These are phyloP conservation scores for Notothenia coriiceps DNA, from an alignment of 2,113 vertebrate species.

Conservation along the genomic window DNA sequence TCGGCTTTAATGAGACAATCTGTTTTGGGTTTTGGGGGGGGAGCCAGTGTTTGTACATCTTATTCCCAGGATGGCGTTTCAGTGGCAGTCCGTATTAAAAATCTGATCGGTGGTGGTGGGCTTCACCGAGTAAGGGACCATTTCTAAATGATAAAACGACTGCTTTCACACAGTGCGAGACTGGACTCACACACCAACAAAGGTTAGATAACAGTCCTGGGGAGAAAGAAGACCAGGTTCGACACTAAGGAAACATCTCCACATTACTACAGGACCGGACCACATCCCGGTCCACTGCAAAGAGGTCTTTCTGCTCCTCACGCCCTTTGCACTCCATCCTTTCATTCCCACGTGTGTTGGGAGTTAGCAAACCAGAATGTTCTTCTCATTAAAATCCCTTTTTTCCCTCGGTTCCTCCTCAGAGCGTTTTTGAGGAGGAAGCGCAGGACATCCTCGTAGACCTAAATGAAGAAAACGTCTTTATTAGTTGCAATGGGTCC, in stretches of 20 bases:
- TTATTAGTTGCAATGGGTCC: constrained; percentile 39
- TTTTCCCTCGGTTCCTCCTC: constrained; percentile 38
- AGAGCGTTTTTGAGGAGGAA: constrained; percentile 34
- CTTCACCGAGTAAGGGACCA: constrained; percentile 62
- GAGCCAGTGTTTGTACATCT: constrained; percentile 70
- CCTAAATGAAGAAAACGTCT: constrained; percentile 58
- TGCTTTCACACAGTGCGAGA: constrained; percentile 41
- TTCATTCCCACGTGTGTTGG: constrained; percentile 28
- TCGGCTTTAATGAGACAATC: constrained; percentile 74
- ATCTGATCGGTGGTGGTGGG: constrained; percentile 78
- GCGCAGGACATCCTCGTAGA: constrained; percentile 8
- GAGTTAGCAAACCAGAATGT: constrained; percentile 52
- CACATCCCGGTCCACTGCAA: constrained; percentile 15
- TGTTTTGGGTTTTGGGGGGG: constrained; percentile 68
- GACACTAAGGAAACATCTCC: constrained; percentile 41
- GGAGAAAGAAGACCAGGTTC: constrained; percentile 72
- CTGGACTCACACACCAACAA: constrained; percentile 24
- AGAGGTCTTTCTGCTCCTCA: background rate
- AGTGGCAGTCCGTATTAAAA: constrained; percentile 71
- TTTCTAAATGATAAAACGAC: constrained; percentile 48
- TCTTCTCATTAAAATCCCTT: background rate
- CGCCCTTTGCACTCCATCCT: constrained; percentile 39
- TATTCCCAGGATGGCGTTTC: constrained; percentile 63
- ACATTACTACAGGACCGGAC: constrained; percentile 29
- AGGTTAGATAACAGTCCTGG: constrained; percentile 45